These are phyloP conservation scores for Leptatherina wallacei DNA, from an alignment of 2,797 vertebrate genomes.

Conservation along the genomic window DNA sequence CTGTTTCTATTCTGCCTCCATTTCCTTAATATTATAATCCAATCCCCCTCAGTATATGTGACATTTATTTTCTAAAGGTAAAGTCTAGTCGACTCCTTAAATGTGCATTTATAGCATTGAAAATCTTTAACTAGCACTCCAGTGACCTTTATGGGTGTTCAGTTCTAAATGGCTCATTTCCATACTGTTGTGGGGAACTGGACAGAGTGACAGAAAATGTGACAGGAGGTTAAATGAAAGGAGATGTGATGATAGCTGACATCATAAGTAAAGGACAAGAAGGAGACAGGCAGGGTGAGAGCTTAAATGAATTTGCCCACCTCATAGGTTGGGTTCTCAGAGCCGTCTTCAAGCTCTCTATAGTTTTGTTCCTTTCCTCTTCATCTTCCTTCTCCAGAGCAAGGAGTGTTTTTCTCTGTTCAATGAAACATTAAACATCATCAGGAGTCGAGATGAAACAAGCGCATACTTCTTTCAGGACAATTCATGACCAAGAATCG, in stretches of 20 bases:
- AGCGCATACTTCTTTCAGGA: not conserved
- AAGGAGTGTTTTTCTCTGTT: conserved; percentile 93
- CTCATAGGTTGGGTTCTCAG: conserved; percentile 98
- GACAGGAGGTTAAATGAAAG: conserved; percentile 21
- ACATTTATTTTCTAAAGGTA: not conserved
- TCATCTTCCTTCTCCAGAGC: conserved; percentile 97
- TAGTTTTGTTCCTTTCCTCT: conserved; percentile 97
- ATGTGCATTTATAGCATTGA: not conserved
- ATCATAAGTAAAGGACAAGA: conserved; percentile 12
- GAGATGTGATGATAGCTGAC: conserved; percentile 27
- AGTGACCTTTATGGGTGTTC: conserved; percentile 40
- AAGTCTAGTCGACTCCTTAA: conserved; percentile 3
- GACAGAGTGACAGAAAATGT: conserved; percentile 18
- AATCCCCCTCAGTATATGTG: conserved; percentile 4
- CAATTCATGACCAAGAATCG: not conserved
- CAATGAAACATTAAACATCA: conserved; percentile 23
- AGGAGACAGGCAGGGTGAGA: not conserved
- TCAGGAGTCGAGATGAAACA: conserved; percentile 9
- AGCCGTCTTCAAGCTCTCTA: conserved; percentile 97
- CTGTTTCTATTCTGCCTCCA: not conserved
- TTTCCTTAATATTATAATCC: not conserved
- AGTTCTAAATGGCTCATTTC: conserved; percentile 40
- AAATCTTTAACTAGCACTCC: not conserved
- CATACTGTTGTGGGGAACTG: conserved; percentile 12
- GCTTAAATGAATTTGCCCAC: conserved; percentile 61